Evolutionary conservation across 2,113 vertebrate species (phyloP), one percentile per base, ranked within the genome.

Genomic region (Calyptommatus sinebrachiatus): DNA sequence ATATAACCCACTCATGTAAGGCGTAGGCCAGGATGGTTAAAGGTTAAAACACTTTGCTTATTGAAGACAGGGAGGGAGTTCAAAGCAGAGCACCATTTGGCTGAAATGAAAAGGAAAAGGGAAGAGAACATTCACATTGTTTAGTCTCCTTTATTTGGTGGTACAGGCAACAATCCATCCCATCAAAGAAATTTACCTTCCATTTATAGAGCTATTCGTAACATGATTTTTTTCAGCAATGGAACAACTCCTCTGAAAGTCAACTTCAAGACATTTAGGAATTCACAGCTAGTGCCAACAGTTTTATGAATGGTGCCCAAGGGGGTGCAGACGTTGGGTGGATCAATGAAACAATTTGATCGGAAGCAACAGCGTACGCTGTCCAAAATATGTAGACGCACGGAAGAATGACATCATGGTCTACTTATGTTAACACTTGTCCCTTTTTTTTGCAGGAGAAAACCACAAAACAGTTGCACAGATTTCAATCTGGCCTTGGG

Each of bases 391-490:
- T 80, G 78, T 46, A 73, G 71, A 66, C 62, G 8, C 63, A 68
- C 35, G 26, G 48, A 41, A 68, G 41, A 22, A 53, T 80, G 79
- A 80, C 71, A 63, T 74, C 79, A 80, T 45, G 18, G 79, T 80
- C 79, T 80, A 74, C 20, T 21, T 67, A 80, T 65, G 35, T 35
- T 71, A 20, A 8, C 24, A 12, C 26, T 62, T 73, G 50, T 50
- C 50, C 35, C 35, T 16, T 24, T 22, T 24, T 73, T 16, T 21
- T 45, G 31, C 7, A 28, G 24, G 45, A 5, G 45, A 67, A 80
- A 74, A 73, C 79, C 63, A 60, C 79, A 80, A 24, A 67, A 8
- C 11, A 14, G 22, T 66, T 53, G 62, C 31, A 28, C 24, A 8
- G 29, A 67, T 29, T 66, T 41, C 61, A 80, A 62, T 57, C 60